Evolutionary conservation across 2,888 invertebrate genomes (phyloP).

Genomic region (Scaptomyza caliginosa): DNA sequence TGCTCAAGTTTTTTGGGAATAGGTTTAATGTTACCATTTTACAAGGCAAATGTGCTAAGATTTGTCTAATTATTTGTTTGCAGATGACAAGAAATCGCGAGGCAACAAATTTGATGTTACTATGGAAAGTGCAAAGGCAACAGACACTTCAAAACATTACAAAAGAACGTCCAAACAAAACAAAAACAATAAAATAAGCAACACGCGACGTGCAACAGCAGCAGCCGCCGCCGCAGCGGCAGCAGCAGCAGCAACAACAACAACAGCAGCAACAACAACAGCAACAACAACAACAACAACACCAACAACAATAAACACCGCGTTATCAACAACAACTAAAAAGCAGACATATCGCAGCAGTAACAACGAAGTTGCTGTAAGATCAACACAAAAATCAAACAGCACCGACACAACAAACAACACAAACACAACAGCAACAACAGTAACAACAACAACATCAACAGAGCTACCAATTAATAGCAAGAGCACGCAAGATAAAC

Average conservation of each 20-base stretch:
- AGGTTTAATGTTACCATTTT: too few relatives aligned
- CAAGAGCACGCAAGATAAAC: slow-evolving; percentile 47
- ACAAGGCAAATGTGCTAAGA: too few relatives aligned
- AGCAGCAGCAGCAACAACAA: slow-evolving; percentile 37
- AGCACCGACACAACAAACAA: slow-evolving; percentile 51
- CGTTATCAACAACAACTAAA: slow-evolving; percentile 60
- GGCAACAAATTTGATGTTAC: slow-evolving; percentile 68
- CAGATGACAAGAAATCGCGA: slow-evolving; percentile 81
- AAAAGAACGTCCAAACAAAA: slow-evolving; percentile 68
- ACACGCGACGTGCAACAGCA: slow-evolving; percentile 65
- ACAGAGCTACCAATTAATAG: slow-evolving; percentile 40
- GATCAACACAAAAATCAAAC: slow-evolving; percentile 50
- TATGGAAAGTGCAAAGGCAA: slow-evolving; percentile 81
- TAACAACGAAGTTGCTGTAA: slow-evolving; percentile 42
- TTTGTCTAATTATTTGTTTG: too few relatives aligned
- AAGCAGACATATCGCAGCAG: slow-evolving; percentile 78
- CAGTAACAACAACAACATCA: slow-evolving; percentile 41
- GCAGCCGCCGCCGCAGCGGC: slow-evolving; percentile 49
- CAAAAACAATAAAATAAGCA: slow-evolving; percentile 64
- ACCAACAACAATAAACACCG: slow-evolving; percentile 30
- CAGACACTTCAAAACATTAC: slow-evolving; percentile 66
- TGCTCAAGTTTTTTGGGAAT: too few relatives aligned
- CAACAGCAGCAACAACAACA: slow-evolving; percentile 62
- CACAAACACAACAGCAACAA: slow-evolving; percentile 31
- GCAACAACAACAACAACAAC: slow-evolving; percentile 48